Conservation (phyloP, 2,888 invertebrate genomes). For the Girardia tigrina region DNA sequence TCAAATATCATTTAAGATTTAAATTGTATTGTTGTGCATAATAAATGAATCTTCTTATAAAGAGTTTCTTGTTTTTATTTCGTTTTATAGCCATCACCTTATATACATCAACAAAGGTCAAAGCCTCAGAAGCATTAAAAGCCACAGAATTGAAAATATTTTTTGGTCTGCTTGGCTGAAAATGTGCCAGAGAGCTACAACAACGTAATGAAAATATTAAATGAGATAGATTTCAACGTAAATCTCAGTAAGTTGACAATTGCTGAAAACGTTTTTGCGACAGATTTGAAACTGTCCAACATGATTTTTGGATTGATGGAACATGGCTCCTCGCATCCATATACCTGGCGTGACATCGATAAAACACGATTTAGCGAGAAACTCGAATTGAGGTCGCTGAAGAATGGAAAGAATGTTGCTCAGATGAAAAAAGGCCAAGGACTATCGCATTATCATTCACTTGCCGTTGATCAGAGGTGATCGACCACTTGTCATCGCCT, state of each 20-base stretch:
- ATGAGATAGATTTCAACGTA: too few relatives aligned
- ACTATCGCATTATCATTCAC: slow-evolving; percentile 29
- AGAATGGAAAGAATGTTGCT: too few relatives aligned
- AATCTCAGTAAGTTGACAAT: too few relatives aligned
- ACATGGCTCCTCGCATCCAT: slow-evolving; percentile 27
- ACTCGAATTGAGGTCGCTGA: slow-evolving; percentile 21
- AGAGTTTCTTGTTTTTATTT: too few relatives aligned
- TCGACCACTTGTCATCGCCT: slow-evolving; percentile 27
- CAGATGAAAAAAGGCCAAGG: slow-evolving; percentile 32
- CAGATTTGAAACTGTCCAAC: slow-evolving; percentile 33
- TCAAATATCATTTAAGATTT: too few relatives aligned
- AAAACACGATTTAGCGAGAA: slow-evolving; percentile 10
- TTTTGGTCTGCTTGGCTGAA: slow-evolving; percentile 30
- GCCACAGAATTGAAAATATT: slow-evolving; percentile 31
- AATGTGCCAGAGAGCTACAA: slow-evolving; percentile 25
- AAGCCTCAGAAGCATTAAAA: slow-evolving; percentile 6
- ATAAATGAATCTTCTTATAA: too few relatives aligned
- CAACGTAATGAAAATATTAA: too few relatives aligned
- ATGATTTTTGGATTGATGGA: slow-evolving; percentile 32
- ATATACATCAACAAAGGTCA: too few relatives aligned
- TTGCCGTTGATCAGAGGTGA: slow-evolving; percentile 27
- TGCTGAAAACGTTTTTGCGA: slow-evolving; percentile 27
- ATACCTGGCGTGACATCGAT: slow-evolving; percentile 30
- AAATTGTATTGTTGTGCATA: too few relatives aligned
- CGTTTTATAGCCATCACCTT: too few relatives aligned